Percentiles rank a stretch among this genome's conserved stretches.
Evolutionary conservation across 1,140 invertebrate genomes (phyloP).

Genomic region (Harlomillsia oculata): DNA sequence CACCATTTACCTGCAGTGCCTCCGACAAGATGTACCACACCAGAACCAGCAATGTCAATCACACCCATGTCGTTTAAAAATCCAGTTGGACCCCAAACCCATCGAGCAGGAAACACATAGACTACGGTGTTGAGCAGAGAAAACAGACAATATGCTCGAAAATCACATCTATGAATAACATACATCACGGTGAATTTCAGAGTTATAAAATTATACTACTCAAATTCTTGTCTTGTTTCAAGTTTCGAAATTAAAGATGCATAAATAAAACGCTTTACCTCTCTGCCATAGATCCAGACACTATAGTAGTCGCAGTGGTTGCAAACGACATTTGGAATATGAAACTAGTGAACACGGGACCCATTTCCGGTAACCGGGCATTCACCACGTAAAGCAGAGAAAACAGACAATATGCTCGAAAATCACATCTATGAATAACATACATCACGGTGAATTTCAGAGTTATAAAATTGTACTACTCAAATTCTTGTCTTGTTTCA

Average conservation of each 20-base stretch:
- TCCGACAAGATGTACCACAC: constrained; percentile 51
- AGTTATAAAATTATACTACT: too few species aligned
- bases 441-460: background rate
- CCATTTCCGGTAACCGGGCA: constrained; percentile 23
- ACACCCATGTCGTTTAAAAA: constrained; percentile 45
- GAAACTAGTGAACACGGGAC: constrained; percentile 64
- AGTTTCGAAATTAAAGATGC: too few species aligned
- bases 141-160: constrained; percentile 81
- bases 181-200: too few species aligned
- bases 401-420: background rate
- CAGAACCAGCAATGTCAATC: constrained; percentile 48
- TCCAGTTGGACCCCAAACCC: constrained; percentile 47
- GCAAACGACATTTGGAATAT: constrained; percentile 81
- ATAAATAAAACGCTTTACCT: constrained; percentile 53
- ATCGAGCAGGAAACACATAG: constrained; percentile 73
- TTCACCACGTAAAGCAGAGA: constrained; percentile 28
- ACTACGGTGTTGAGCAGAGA: constrained; percentile 80
- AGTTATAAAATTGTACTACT: background rate
- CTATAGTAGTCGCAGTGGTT: constrained; percentile 52
- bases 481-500: background rate
- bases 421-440: constrained; percentile 2
- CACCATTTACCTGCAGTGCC: constrained; percentile 43
- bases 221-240: too few species aligned
- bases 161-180: constrained; percentile 68
- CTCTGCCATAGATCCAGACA: constrained; percentile 70